Conservation (phyloP, 2,888 invertebrate genomes). For the Ferrisia virgata region DNA sequence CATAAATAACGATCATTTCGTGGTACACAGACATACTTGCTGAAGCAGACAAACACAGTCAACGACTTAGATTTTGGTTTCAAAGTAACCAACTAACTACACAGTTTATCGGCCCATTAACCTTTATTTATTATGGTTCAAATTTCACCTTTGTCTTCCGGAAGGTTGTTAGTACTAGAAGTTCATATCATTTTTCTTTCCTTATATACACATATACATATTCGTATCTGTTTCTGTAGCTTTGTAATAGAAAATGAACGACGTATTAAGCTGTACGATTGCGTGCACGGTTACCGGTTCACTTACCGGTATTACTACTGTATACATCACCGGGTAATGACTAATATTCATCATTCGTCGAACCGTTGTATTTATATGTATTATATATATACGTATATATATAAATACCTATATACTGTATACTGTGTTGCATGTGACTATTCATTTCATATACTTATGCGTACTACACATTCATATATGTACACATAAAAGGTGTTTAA, state of each 20-base stretch:
- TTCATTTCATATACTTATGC: not conserved
- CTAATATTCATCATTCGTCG: slow-evolving; percentile 27
- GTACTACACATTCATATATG: not conserved
- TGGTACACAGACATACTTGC: too few relatives aligned
- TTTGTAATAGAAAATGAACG: slow-evolving; percentile 27
- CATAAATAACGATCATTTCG: too few relatives aligned
- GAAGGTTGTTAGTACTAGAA: slow-evolving; percentile 13
- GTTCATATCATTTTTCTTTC: slow-evolving; percentile 19
- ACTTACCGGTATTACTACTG: slow-evolving; percentile 33
- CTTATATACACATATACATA: not conserved
- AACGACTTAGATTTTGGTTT: not conserved
- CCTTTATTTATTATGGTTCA: slow-evolving; percentile 14
- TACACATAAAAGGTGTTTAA: slow-evolving; percentile 31
- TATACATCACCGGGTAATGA: slow-evolving; percentile 27
- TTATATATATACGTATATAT: too few relatives aligned
- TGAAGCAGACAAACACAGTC: not conserved
- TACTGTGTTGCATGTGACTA: slow-evolving; percentile 17
- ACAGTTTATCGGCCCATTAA: slow-evolving; percentile 26
- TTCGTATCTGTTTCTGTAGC: not conserved
- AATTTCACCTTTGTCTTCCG: slow-evolving; percentile 31
- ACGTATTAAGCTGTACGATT: slow-evolving; percentile 23
- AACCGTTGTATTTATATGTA: slow-evolving; percentile 29
- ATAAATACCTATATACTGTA: too few relatives aligned
- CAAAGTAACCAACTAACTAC: too few relatives aligned
- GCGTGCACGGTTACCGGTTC: slow-evolving; percentile 32